These are phyloP conservation scores for Geotrypetes seraphini DNA, from an alignment of 2,797 vertebrate species.

Conservation along the genomic window DNA sequence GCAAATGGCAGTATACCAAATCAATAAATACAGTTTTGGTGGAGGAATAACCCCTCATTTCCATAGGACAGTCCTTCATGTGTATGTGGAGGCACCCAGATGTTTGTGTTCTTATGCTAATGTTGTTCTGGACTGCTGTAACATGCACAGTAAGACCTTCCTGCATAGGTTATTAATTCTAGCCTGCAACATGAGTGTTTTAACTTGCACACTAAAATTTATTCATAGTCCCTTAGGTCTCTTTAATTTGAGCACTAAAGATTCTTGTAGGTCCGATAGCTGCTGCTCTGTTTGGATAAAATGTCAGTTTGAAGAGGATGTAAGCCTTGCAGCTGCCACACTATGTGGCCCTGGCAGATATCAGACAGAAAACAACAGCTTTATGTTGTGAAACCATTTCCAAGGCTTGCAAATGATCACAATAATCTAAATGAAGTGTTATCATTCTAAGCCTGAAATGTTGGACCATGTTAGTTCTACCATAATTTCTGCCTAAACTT, in stretches of 20 bases:
- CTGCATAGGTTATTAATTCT: too few relatives aligned
- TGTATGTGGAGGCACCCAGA: too few relatives aligned
- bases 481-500: background rate
- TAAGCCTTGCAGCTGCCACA: conserved; percentile 23
- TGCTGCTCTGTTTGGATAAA: conserved; percentile 22
- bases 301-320: conserved; percentile 31
- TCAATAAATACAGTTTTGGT: too few relatives aligned
- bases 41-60: too few relatives aligned
- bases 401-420: conserved; percentile 11
- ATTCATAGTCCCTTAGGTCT: too few relatives aligned
- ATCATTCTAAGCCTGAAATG: conserved; percentile 14
- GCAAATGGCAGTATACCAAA: too few relatives aligned
- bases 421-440: background rate
- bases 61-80: too few relatives aligned
- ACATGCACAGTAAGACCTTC: too few relatives aligned
- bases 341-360: conserved; percentile 22
- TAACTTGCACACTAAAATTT: too few relatives aligned
- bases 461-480: conserved; percentile 14
- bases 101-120: too few relatives aligned
- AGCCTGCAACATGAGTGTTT: too few relatives aligned
- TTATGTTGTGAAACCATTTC: conserved; percentile 34
- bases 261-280: conserved; percentile 19
- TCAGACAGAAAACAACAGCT: conserved; percentile 26
- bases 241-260: conserved; percentile 22
- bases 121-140: too few relatives aligned